phyloP scores from a whole-genome alignment of 2,888 invertebrate genomes.

The Conomelus anceps region DNA sequence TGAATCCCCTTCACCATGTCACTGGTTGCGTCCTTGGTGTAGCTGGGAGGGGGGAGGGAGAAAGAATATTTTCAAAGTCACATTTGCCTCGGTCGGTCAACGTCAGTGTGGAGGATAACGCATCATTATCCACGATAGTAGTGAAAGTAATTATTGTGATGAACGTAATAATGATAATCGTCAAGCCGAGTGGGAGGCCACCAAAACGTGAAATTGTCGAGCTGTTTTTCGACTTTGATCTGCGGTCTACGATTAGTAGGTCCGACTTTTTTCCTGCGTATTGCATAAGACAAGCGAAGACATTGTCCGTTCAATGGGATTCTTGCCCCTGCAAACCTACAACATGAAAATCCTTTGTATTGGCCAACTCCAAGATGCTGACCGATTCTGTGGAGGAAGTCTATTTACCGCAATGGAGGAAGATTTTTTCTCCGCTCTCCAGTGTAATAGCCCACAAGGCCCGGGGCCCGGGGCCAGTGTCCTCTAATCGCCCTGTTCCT shows the following conservation, averaged over 20 bases:
- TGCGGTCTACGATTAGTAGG: not conserved
- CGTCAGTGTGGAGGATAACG: not conserved
- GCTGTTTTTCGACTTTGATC: not conserved
- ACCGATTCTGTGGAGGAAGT: not conserved
- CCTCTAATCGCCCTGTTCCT: not conserved
- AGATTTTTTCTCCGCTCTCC: not conserved
- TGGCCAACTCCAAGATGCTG: not conserved
- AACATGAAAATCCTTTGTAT: not conserved
- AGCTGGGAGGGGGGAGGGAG: not conserved
- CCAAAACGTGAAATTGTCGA: not conserved
- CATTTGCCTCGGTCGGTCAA: too few relatives aligned
- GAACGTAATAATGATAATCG: not conserved
- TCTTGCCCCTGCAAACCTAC: not conserved
- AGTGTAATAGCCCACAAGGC: not conserved
- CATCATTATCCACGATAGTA: not conserved
- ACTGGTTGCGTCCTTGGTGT: not conserved
- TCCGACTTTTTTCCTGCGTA: not conserved
- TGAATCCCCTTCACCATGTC: not conserved
- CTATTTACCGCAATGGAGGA: not conserved
- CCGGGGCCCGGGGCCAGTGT: not conserved
- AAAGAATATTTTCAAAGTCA: too few relatives aligned
- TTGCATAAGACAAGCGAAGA: not conserved
- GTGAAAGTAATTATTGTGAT: not conserved
- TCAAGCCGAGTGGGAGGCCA: not conserved
- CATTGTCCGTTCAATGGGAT: not conserved